Conservation (phyloP, 2,888 invertebrate species). For the Dyspetes luteomarginatus region DNA sequence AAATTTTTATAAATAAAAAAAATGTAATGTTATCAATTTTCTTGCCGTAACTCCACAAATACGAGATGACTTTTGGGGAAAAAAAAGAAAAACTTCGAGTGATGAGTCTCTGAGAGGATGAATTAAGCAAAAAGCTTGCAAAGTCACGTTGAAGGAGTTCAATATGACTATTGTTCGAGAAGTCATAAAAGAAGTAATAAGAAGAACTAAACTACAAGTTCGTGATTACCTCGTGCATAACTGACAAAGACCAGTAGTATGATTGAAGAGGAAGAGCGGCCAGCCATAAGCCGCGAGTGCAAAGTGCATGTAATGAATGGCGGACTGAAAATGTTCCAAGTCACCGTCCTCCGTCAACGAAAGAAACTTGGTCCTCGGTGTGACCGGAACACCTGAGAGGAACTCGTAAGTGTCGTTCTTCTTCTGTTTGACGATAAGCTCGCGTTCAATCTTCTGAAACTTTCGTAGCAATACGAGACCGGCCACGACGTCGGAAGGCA, state of each 20-base stretch:
- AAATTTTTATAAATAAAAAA: too few relatives aligned
- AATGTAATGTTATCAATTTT: too few relatives aligned
- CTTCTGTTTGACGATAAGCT: slow-evolving; percentile 89
- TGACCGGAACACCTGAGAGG: slow-evolving; percentile 93
- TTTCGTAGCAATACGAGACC: slow-evolving; percentile 91
- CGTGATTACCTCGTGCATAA: slow-evolving; percentile 86
- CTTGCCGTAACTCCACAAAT: too few relatives aligned
- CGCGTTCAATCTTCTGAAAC: slow-evolving; percentile 91
- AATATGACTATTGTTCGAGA: too few relatives aligned
- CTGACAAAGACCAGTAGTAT: slow-evolving; percentile 89
- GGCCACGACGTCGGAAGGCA: slow-evolving; percentile 94
- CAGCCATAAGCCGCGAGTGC: slow-evolving; percentile 95
- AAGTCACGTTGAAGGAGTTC: too few relatives aligned
- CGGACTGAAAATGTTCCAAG: slow-evolving; percentile 88
- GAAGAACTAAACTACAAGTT: background rate
- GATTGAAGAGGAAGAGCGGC: slow-evolving; percentile 92
- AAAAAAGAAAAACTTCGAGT: too few relatives aligned
- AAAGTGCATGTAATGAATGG: slow-evolving; percentile 93
- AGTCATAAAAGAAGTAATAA: too few relatives aligned
- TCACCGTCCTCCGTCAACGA: slow-evolving; percentile 90
- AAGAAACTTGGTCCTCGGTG: slow-evolving; percentile 91
- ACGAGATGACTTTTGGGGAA: too few relatives aligned
- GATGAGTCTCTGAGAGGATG: too few relatives aligned
- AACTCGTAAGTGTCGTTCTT: slow-evolving; percentile 94
- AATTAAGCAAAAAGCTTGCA: too few relatives aligned